A percentile compares a stretch with the other conserved stretches of the same genome.
phyloP scores from a whole-genome alignment of 2,113 vertebrate species.

The Coreoperca whiteheadi region DNA sequence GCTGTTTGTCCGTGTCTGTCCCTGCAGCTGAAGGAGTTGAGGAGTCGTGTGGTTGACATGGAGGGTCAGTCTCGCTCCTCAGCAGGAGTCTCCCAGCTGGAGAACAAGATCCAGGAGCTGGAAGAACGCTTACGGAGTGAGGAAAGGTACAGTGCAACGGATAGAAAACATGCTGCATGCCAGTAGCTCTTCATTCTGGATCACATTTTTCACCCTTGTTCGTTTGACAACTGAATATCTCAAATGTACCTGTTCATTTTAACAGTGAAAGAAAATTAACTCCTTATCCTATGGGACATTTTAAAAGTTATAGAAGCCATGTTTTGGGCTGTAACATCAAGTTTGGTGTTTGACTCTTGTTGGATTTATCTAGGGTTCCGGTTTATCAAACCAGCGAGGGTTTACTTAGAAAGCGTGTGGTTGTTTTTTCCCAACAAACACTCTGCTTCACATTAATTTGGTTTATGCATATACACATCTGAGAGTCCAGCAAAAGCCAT shows the following conservation, averaged over 20 bases:
- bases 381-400: background rate
- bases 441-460: background rate
- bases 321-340: background rate
- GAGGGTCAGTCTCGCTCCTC: slow-evolving; percentile 90
- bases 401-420: too few relatives aligned
- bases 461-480: background rate
- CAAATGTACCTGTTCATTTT: background rate
- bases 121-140: slow-evolving; percentile 89
- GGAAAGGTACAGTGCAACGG: slow-evolving; percentile 86
- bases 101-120: slow-evolving; percentile 88
- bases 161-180: background rate
- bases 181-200: background rate
- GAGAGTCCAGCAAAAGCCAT: background rate
- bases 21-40: slow-evolving; percentile 92
- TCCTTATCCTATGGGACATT: background rate
- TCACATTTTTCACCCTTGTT: background rate
- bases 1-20: background rate
- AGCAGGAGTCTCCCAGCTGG: slow-evolving; percentile 88
- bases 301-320: background rate
- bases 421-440: background rate
- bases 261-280: background rate
- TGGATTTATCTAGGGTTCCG: background rate
- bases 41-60: slow-evolving; percentile 87
- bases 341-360: background rate
- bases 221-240: background rate